Base-by-base conservation (phyloP, 2,888 invertebrate species). In the Caenorhabditis auriculariae region DNA sequence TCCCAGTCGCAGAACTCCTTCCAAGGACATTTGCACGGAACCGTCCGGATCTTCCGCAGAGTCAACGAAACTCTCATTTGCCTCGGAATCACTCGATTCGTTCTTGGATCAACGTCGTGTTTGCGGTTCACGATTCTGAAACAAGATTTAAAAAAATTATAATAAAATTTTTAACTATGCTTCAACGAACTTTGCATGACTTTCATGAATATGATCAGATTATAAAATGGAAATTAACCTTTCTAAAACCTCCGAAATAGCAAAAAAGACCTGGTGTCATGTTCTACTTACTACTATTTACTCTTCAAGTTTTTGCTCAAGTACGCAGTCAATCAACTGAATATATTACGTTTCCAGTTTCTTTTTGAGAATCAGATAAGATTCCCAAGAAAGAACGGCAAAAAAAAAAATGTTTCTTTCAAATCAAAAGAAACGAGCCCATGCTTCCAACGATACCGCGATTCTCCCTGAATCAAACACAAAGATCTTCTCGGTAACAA, bases 361-460 rank as follows among this genome's bases (percentile, higher is more conserved):
- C n/a, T n/a, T n/a, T n/a, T n/a, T n/a, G n/a, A n/a, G n/a, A n/a
- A n/a, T n/a, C n/a, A n/a, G n/a, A n/a, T n/a, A n/a, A n/a, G n/a
- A n/a, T n/a, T n/a, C n/a, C n/a, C n/a, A n/a, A n/a, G n/a, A 9
- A 35, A 26, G 6, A 21, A 19, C 3, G 26, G 27, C 12, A 54
- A 19, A 28, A 19, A 47, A 21, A 6, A 32, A 47, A 19, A 35
- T 15, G 17, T 32, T 9, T n/a, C 9, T 32, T 32, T n/a, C 39
- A 6, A 47, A 32, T 9, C 4, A 3, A 4, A 15, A 43, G 19
- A 12, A 38, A 47, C 23, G 32, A 29, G 77, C 75, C 88, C 87
- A 84, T 98, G 98, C 79, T 92, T 91, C 90, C 94, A 96, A 69
- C 89, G 87, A 83, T 93, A 91, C 52, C 96, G 87, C 0, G 93